Conservation (phyloP, 2,888 invertebrate species). For the Drosophila testacea region DNA sequence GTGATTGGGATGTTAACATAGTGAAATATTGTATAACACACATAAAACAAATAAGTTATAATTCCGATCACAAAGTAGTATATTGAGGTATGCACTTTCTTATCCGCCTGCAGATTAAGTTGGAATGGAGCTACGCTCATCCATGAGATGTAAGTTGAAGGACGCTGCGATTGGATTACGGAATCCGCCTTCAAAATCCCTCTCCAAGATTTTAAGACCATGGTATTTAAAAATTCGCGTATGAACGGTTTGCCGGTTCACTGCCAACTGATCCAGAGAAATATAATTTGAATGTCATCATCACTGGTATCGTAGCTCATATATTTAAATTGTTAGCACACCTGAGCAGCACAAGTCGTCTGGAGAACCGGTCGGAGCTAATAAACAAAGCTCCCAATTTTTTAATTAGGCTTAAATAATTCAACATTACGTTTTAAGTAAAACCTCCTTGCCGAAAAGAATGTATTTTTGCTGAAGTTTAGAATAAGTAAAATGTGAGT, state of each 20-base stretch:
- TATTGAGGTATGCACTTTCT: constrained; percentile 78
- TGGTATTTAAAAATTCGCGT: constrained; percentile 45
- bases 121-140: constrained; percentile 83
- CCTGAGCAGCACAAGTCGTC: constrained; percentile 49
- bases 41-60: constrained; percentile 80
- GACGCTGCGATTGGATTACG: constrained; percentile 82
- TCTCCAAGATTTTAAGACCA: constrained; percentile 77
- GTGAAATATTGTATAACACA: constrained; percentile 75
- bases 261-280: constrained; percentile 58
- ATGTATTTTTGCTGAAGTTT: too few species aligned
- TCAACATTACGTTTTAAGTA: too few species aligned
- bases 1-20: constrained; percentile 84
- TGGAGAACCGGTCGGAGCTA: constrained; percentile 54
- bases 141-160: constrained; percentile 80
- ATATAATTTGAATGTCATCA: constrained; percentile 19
- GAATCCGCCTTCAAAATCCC: constrained; percentile 82
- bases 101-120: constrained; percentile 75
- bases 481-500: too few species aligned
- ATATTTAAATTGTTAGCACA: constrained; percentile 58
- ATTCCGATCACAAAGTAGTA: constrained; percentile 79
- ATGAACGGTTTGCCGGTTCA: constrained; percentile 48
- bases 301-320: constrained; percentile 14
- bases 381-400: constrained; percentile 69
- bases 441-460: too few species aligned
- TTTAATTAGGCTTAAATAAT: too few species aligned